Evolutionary conservation across 2,797 vertebrate species (phyloP).

Genomic region (Microctenopoma steveboyesi): DNA sequence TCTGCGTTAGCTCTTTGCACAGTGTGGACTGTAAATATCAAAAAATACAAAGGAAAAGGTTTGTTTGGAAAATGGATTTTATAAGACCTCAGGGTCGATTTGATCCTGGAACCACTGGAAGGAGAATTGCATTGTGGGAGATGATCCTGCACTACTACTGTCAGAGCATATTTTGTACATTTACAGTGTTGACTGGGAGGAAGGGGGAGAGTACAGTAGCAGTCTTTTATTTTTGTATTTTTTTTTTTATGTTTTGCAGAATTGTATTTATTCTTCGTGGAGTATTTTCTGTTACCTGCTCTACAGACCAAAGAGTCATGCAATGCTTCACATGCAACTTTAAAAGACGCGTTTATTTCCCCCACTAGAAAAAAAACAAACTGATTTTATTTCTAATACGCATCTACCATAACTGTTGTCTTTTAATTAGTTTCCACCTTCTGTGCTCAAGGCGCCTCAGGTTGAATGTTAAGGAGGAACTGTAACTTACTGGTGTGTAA

Average conservation of each 20-base stretch:
- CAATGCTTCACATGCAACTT: slow-evolving; percentile 11
- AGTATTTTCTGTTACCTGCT: slow-evolving; percentile 53
- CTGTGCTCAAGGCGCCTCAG: neutral
- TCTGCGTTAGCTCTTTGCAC: slow-evolving; percentile 53
- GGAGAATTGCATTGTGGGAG: slow-evolving; percentile 35
- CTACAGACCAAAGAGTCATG: slow-evolving; percentile 62
- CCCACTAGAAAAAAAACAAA: neutral
- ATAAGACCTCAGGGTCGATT: slow-evolving; percentile 34
- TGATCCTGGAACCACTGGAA: slow-evolving; percentile 56
- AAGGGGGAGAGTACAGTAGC: neutral
- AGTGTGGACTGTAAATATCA: slow-evolving; percentile 60
- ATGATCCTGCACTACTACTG: slow-evolving; percentile 34
- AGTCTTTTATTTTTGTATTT: slow-evolving; percentile 38
- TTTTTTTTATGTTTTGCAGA: slow-evolving; percentile 57
- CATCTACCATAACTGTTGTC: neutral
- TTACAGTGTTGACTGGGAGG: slow-evolving; percentile 46
- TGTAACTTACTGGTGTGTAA: slow-evolving; percentile 17
- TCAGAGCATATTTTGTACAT: slow-evolving; percentile 49
- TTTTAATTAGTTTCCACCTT: neutral
- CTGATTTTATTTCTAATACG: neutral
- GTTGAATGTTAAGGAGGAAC: slow-evolving; percentile 6
- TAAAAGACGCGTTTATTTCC: neutral
- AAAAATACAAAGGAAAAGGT: slow-evolving; percentile 33
- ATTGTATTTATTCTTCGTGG: slow-evolving; percentile 72
- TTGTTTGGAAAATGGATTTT: slow-evolving; percentile 10